Evolutionary conservation across 1,140 invertebrate genomes (phyloP).

Genomic region (Asobara japonica): DNA sequence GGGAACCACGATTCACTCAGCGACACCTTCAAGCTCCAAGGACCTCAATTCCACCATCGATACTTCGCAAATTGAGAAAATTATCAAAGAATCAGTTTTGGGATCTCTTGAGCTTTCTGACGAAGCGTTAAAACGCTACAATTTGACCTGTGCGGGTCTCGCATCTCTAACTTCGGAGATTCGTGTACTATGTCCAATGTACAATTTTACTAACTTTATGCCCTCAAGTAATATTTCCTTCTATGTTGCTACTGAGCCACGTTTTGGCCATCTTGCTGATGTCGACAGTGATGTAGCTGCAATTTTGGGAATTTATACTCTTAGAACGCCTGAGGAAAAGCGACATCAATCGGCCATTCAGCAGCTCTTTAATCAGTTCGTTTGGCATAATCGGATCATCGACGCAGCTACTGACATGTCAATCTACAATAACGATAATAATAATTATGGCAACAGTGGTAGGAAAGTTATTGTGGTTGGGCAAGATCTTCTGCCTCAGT

Average conservation of each 20-base stretch:
- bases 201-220: slow-evolving; percentile 51
- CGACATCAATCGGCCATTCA: slow-evolving; percentile 82
- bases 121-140: slow-evolving; percentile 73
- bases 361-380: slow-evolving; percentile 82
- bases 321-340: slow-evolving; percentile 75
- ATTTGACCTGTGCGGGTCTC: slow-evolving; percentile 72
- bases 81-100: slow-evolving; percentile 73
- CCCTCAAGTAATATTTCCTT: slow-evolving; percentile 73
- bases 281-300: slow-evolving; percentile 77
- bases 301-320: slow-evolving; percentile 80
- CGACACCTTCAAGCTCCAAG: slow-evolving; percentile 69
- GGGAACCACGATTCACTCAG: slow-evolving; percentile 78
- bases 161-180: slow-evolving; percentile 81
- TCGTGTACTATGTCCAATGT: slow-evolving; percentile 80
- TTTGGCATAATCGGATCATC: slow-evolving; percentile 75
- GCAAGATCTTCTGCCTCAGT: slow-evolving; percentile 73
- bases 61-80: slow-evolving; percentile 70
- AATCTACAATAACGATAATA: slow-evolving; percentile 34
- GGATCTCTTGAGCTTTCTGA: slow-evolving; percentile 70
- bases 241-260: slow-evolving; percentile 76
- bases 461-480: slow-evolving; percentile 72
- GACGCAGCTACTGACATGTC: slow-evolving; percentile 54
- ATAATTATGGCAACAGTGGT: background rate
- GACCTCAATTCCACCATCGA: slow-evolving; percentile 72
- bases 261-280: slow-evolving; percentile 68